Conservation (phyloP, 1,140 invertebrate species). For the Leptestheria dahalacensis region DNA sequence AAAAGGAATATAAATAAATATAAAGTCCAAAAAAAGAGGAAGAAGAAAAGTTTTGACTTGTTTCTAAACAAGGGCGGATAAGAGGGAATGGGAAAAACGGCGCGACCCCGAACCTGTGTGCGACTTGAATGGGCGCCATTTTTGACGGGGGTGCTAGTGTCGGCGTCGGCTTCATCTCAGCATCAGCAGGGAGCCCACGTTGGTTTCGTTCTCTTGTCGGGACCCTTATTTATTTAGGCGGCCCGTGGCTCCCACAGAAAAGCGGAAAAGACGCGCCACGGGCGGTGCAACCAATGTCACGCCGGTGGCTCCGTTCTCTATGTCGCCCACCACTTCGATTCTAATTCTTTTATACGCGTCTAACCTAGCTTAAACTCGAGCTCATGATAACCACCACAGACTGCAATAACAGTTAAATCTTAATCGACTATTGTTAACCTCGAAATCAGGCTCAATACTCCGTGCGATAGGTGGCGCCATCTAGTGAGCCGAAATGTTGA, state of each 20-base stretch:
- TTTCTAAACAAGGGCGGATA: background rate
- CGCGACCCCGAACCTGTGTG: background rate
- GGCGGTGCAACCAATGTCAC: background rate
- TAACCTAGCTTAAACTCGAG: too few species aligned
- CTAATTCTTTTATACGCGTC: background rate
- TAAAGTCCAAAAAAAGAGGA: too few species aligned
- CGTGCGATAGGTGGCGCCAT: too few species aligned
- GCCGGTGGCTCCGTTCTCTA: background rate
- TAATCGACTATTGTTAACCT: too few species aligned
- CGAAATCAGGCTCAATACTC: too few species aligned
- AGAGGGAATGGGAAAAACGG: background rate
- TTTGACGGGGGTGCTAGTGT: background rate
- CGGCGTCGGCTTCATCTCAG: background rate
- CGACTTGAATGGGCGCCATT: background rate
- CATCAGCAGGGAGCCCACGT: background rate
- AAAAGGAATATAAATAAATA: too few species aligned
- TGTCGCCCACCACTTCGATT: background rate
- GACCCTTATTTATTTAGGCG: background rate
- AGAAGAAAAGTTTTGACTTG: background rate
- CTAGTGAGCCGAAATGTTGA: too few species aligned
- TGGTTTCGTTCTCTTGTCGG: background rate
- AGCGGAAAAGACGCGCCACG: background rate
- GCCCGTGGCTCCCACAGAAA: background rate
- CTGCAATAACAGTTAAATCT: too few species aligned
- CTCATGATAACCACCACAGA: too few species aligned